A percentile compares a stretch with the other conserved stretches of the same genome.
Conservation (phyloP, 1,140 invertebrate species). For the Cardiocondyla obscurior region DNA sequence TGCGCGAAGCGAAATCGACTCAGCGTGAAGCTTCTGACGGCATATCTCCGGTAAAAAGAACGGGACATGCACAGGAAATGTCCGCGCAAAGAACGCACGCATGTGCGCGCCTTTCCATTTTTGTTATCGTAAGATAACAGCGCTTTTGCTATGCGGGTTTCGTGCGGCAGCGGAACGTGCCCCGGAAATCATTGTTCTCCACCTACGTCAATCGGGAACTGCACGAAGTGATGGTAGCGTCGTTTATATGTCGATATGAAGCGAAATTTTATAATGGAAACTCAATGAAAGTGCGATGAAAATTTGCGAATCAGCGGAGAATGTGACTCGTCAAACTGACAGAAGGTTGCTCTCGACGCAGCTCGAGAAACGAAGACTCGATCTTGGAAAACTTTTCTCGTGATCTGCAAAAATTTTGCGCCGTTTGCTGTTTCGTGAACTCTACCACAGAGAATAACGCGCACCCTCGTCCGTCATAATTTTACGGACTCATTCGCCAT, state of each 20-base stretch:
- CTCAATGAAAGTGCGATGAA: not conserved
- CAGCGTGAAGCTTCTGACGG: conserved; percentile 47
- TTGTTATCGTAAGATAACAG: conserved; percentile 68
- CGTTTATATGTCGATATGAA: not conserved
- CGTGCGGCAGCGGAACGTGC: conserved; percentile 31
- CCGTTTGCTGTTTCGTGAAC: not conserved
- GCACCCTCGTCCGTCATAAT: not conserved
- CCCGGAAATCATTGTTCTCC: conserved; percentile 45
- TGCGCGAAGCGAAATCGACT: not conserved
- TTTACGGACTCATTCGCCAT: conserved; percentile 11
- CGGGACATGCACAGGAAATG: conserved; percentile 64
- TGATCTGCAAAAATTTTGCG: not conserved
- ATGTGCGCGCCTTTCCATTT: conserved; percentile 61
- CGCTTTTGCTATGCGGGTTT: conserved; percentile 55
- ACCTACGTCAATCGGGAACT: conserved; percentile 25
- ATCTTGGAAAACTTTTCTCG: not conserved
- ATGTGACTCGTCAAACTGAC: not conserved
- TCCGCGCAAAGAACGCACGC: conserved; percentile 36
- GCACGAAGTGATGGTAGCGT: conserved; percentile 1
- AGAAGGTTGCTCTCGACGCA: too few relatives aligned
- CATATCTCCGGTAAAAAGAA: not conserved
- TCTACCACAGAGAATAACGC: not conserved
- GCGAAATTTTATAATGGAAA: not conserved
- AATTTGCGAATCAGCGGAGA: not conserved
- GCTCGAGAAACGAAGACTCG: too few relatives aligned